phyloP scores from a whole-genome alignment of 2,113 vertebrate genomes.

The Xiphophorus couchianus region DNA sequence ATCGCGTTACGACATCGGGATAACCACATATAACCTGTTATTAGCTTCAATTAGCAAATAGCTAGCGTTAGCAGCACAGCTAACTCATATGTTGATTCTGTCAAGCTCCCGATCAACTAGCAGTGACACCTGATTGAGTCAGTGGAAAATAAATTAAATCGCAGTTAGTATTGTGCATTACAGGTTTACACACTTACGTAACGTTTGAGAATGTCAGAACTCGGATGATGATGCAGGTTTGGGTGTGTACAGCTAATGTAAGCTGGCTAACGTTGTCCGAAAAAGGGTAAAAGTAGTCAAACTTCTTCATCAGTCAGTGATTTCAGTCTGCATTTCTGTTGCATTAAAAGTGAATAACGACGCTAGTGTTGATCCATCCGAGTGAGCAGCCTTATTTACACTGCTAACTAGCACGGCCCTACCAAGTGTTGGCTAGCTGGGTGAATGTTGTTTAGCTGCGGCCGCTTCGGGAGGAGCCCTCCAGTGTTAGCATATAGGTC shows the following conservation, averaged over 20 bases:
- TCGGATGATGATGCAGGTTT: conserved; percentile 51
- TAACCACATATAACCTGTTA: conserved; percentile 62
- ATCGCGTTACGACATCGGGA: conserved; percentile 60
- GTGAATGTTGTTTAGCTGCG: conserved; percentile 38
- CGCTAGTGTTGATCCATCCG: too few species aligned
- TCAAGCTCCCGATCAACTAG: not conserved
- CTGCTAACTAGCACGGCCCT: conserved; percentile 43
- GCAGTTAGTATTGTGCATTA: not conserved
- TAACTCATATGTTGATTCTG: conserved; percentile 14
- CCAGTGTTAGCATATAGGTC: conserved; percentile 34
- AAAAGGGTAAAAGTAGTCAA: conserved; percentile 26
- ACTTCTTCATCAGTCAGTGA: not conserved
- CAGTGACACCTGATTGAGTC: not conserved
- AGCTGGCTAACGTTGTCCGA: conserved; percentile 57
- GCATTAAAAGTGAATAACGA: not conserved
- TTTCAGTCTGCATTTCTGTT: not conserved
- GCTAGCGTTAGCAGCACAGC: conserved; percentile 47
- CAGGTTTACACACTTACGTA: not conserved
- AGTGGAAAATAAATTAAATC: not conserved
- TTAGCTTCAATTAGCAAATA: conserved; percentile 46
- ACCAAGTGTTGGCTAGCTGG: conserved; percentile 33
- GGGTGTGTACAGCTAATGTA: conserved; percentile 77
- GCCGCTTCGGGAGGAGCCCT: conserved; percentile 63
- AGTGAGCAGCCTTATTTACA: conserved; percentile 1
- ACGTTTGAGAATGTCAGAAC: conserved; percentile 18